These are phyloP conservation scores for Eurois occulta DNA, from an alignment of 2,888 invertebrate species.

Conservation along the genomic window DNA sequence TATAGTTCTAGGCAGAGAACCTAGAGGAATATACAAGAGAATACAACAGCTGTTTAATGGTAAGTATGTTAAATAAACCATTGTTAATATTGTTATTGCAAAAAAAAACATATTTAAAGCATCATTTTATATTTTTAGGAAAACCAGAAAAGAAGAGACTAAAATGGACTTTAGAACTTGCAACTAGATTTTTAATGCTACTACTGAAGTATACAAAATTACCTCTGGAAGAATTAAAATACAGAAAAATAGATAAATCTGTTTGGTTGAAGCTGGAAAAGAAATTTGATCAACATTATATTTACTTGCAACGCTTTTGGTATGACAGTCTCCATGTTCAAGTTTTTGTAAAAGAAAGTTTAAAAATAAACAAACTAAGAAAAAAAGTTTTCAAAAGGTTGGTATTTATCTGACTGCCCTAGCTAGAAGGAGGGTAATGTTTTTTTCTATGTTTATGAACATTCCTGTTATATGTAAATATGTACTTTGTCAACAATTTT, in stretches of 20 bases:
- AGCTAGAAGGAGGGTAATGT: background rate
- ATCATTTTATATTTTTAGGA: constrained; percentile 64
- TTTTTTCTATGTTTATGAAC: background rate
- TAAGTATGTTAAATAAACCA: constrained; percentile 61
- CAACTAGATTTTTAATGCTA: constrained; percentile 77
- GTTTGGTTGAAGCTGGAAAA: constrained; percentile 79
- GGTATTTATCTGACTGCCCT: constrained; percentile 51
- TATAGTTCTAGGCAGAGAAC: constrained; percentile 77
- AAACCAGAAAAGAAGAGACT: constrained; percentile 72
- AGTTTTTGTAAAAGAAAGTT: constrained; percentile 78
- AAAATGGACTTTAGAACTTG: constrained; percentile 79
- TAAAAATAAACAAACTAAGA: constrained; percentile 76
- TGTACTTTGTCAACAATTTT: background rate
- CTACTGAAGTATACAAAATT: constrained; percentile 75
- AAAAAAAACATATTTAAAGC: background rate
- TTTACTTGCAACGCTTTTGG: constrained; percentile 80
- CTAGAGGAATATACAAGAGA: constrained; percentile 79
- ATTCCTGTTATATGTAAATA: background rate
- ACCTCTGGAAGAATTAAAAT: constrained; percentile 77
- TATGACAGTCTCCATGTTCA: constrained; percentile 79
- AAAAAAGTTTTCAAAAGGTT: constrained; percentile 78
- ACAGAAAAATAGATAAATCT: constrained; percentile 75
- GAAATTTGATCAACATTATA: constrained; percentile 75
- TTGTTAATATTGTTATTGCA: background rate
- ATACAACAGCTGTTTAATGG: constrained; percentile 70